Percentiles rank a stretch among this genome's conserved stretches.
Evolutionary conservation across 1,140 invertebrate genomes (phyloP).

Genomic region (Hylaeus anthracinus): DNA sequence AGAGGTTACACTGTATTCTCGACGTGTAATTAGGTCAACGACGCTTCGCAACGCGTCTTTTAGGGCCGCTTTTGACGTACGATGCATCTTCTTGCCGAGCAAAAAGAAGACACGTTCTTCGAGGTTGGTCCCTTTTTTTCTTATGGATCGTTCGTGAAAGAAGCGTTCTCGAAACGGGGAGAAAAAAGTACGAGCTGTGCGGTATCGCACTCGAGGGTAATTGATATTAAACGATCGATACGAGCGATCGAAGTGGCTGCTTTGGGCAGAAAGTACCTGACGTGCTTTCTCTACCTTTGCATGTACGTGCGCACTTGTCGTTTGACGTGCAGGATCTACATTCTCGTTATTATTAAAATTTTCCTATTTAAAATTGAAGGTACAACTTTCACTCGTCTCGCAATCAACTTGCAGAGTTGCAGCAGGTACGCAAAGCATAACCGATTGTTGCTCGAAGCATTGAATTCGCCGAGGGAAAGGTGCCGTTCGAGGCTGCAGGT

Average conservation of each 20-base stretch:
- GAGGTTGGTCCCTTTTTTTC: background rate
- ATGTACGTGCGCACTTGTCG: no score
- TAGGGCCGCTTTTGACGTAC: slow-evolving; percentile 1
- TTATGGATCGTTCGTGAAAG: background rate
- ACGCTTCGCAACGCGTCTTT: slow-evolving; percentile 37
- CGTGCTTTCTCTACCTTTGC: no score
- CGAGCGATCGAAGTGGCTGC: no score
- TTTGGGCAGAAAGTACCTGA: no score
- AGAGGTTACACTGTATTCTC: slow-evolving; percentile 30
- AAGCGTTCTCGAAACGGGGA: slow-evolving; percentile 2
- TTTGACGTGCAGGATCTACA: no score
- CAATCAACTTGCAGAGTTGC: background rate
- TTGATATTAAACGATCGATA: background rate
- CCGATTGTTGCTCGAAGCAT: slow-evolving; percentile 30
- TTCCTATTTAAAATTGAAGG: no score
- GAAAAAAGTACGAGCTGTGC: background rate
- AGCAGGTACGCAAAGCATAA: background rate
- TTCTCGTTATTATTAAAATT: no score
- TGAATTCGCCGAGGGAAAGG: slow-evolving; percentile 50
- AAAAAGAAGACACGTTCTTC: background rate
- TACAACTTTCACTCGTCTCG: no score
- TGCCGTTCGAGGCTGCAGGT: slow-evolving; percentile 33
- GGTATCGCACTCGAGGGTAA: slow-evolving; percentile 1
- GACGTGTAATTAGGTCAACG: slow-evolving; percentile 57
- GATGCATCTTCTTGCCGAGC: slow-evolving; percentile 1